phyloP scores from a whole-genome alignment of 2,797 vertebrate genomes.

The Ara ararauna region DNA sequence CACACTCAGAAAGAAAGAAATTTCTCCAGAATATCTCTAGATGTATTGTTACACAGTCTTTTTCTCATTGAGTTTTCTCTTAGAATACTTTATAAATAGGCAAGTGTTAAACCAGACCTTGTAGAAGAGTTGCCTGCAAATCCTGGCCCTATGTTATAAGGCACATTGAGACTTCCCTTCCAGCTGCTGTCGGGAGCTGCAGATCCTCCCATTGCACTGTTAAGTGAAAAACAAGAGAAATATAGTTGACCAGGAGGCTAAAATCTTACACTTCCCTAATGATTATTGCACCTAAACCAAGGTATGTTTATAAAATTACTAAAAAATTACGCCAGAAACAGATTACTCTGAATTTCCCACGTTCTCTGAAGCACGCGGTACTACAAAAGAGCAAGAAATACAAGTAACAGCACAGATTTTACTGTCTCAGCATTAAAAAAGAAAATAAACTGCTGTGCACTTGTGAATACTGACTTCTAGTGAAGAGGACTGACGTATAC shows the following conservation, averaged over 20 bases:
- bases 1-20: background rate
- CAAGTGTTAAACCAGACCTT: constrained; percentile 72
- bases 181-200: constrained; percentile 86
- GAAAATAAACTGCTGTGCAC: background rate
- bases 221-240: constrained; percentile 18
- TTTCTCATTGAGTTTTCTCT: background rate
- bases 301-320: background rate
- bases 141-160: constrained; percentile 91
- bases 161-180: constrained; percentile 89
- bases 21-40: background rate
- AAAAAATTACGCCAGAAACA: background rate
- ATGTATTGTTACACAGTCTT: background rate
- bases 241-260: background rate
- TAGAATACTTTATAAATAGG: background rate
- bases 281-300: background rate
- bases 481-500: background rate
- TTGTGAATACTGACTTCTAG: background rate
- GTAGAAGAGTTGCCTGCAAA: constrained; percentile 75
- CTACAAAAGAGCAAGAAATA: background rate
- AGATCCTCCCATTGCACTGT: constrained; percentile 88
- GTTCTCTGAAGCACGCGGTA: background rate
- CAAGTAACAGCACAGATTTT: background rate
- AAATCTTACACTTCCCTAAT: background rate
- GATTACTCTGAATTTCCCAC: background rate
- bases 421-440: background rate